Percentiles rank a stretch among this genome's conserved stretches.
These are phyloP conservation scores for Aphrophora alni DNA, from an alignment of 2,888 invertebrate genomes.

Conservation along the genomic window DNA sequence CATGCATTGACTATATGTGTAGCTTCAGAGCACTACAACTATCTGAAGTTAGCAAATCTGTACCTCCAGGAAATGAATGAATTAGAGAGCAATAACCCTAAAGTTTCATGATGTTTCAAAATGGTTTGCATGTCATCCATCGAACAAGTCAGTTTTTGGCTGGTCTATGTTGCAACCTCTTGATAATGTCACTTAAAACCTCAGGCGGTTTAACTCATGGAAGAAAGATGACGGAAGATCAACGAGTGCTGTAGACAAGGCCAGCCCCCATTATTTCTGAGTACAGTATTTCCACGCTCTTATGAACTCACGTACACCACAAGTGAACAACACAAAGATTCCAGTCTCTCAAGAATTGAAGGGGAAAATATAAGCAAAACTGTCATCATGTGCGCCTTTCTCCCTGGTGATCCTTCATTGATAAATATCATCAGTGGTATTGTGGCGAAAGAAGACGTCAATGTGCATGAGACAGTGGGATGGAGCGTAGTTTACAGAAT, in stretches of 20 bases:
- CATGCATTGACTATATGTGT: slow-evolving; percentile 14
- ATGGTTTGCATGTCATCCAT: slow-evolving; percentile 17
- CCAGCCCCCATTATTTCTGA: background rate
- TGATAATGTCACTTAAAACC: slow-evolving; percentile 32
- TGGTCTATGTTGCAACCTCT: slow-evolving; percentile 28
- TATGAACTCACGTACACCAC: background rate
- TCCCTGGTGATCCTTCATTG: no score
- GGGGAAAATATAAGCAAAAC: no score
- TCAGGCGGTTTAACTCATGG: slow-evolving; percentile 31
- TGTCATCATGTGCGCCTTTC: no score
- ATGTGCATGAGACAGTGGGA: no score
- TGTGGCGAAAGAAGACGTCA: no score
- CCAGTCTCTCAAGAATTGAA: background rate
- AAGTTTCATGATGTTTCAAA: slow-evolving; percentile 13
- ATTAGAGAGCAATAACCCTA: background rate
- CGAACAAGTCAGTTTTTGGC: slow-evolving; percentile 27
- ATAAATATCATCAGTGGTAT: no score
- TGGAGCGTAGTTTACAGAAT: no score
- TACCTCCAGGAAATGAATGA: slow-evolving; percentile 26
- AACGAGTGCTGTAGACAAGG: background rate
- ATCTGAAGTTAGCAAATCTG: slow-evolving; percentile 16
- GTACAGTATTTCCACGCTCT: background rate
- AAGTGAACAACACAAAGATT: background rate
- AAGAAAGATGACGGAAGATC: background rate
- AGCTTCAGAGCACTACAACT: slow-evolving; percentile 25